phyloP scores from a whole-genome alignment of 1,140 invertebrate genomes.

The Drosophila hydei region DNA sequence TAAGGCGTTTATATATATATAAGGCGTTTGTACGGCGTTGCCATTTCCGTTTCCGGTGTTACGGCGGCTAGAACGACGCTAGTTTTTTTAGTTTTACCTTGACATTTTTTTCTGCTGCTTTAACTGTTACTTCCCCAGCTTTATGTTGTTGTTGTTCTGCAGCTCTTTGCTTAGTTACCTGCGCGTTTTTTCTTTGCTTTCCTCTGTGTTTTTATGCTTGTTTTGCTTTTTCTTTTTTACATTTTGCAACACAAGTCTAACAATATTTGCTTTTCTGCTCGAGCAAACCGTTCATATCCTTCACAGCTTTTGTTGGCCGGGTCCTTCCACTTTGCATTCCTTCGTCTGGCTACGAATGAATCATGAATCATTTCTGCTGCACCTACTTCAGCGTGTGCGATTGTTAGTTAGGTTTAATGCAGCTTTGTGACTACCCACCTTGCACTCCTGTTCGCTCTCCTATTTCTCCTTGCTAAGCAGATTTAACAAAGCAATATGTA shows the following conservation, averaged over 20 bases:
- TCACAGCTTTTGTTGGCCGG: conserved; percentile 22
- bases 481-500: conserved; percentile 66
- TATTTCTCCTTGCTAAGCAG: conserved; percentile 45
- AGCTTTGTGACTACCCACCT: conserved; percentile 58
- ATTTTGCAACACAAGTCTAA: conserved; percentile 63
- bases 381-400: conserved; percentile 50
- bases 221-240: conserved; percentile 12
- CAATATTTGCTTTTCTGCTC: conserved; percentile 75
- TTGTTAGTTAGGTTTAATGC: conserved; percentile 68
- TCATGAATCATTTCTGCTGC: conserved; percentile 76
- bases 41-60: conserved; percentile 75
- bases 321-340: conserved; percentile 65
- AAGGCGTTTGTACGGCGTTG: conserved; percentile 58
- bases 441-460: conserved; percentile 4
- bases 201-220: conserved; percentile 6
- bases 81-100: conserved; percentile 77
- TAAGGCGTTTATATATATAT: conserved; percentile 22
- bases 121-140: conserved; percentile 30
- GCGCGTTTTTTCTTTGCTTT: conserved; percentile 39
- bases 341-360: conserved; percentile 58
- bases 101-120: conserved; percentile 69
- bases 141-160: conserved; percentile 38
- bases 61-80: conserved; percentile 46
- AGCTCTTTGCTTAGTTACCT: conserved; percentile 63
- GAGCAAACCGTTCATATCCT: conserved; percentile 24